Base-by-base conservation (phyloP, 2,888 invertebrate genomes). In the Archips xylosteana region DNA sequence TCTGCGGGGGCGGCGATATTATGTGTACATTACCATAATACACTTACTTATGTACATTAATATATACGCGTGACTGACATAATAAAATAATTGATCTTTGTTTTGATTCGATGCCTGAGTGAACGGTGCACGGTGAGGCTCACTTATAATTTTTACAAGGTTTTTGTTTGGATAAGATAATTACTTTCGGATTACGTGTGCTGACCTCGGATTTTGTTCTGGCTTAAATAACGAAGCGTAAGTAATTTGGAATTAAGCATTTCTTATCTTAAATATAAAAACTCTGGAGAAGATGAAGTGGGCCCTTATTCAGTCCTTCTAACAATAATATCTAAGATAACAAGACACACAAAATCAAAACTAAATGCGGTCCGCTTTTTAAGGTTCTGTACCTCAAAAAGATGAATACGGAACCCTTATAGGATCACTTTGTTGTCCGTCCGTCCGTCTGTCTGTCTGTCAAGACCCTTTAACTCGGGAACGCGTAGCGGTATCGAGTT, bases 1-100 rank as follows among this genome's bases (percentile, higher is more conserved):
- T n/a, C n/a, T n/a, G n/a, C n/a, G n/a, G n/a, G n/a, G n/a, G n/a
- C n/a, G n/a, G n/a, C n/a, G n/a, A n/a, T n/a, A 23, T 23, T 73
- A 74, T 73, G 76, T 60, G 64, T 72, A 70, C 70, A 61, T 65
- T 74, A 63, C 54, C 74, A 67, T 69, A 74, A 62, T 60, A 67
- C 60, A 57, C 49, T 42, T 42, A 45, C 57, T 45, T 61, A 36
- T 57, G 45, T 36, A 32, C 34, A 47, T 59, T 54, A 42, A 64
- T 67, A 60, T 71, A 60, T 64, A 13, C 71, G 13, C 73, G 73
- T 73, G 73, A 69, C 73, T 73, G 59, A 70, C 36, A 75, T 71
- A 70, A 59, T 70, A 23, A 66, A 69, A 51, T 62, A 69, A 69
- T 60, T 62, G 45, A 47, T 67, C 66, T 57, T 75, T 73, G 73